Evolutionary conservation across 2,113 vertebrate genomes (phyloP).

Genomic region (Erythrocebus patas): DNA sequence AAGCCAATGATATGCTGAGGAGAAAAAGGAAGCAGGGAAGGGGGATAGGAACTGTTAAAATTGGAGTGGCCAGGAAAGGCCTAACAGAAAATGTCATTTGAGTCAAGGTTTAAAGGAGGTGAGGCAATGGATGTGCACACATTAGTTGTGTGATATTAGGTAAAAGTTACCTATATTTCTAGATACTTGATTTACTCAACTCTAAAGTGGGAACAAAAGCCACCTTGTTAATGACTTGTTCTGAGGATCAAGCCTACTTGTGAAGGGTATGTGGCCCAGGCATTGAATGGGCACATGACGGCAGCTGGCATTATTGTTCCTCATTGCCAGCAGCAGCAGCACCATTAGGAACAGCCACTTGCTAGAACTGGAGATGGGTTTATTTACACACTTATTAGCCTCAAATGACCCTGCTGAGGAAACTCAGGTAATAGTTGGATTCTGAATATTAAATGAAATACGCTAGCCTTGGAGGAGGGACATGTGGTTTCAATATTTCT

Average conservation of each 20-base stretch:
- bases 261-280: background rate
- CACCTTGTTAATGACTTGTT: background rate
- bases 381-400: background rate
- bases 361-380: background rate
- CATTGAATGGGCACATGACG: background rate
- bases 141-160: background rate
- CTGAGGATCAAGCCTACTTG: background rate
- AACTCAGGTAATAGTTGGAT: background rate
- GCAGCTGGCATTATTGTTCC: background rate
- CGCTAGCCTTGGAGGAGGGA: background rate
- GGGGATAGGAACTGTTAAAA: background rate
- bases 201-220: background rate
- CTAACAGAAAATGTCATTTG: background rate
- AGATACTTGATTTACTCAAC: background rate
- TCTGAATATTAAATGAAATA: conserved; percentile 21
- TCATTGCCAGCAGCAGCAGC: accelerated
- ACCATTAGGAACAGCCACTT: background rate
- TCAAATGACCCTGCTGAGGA: background rate
- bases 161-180: background rate
- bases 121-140: accelerated
- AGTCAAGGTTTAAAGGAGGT: background rate
- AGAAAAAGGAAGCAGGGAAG: background rate
- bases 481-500: conserved; percentile 25
- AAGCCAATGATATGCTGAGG: background rate
- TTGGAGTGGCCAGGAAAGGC: background rate